These are phyloP conservation scores for Fulmarus glacialis DNA, from an alignment of 2,113 vertebrate genomes.

Conservation along the genomic window DNA sequence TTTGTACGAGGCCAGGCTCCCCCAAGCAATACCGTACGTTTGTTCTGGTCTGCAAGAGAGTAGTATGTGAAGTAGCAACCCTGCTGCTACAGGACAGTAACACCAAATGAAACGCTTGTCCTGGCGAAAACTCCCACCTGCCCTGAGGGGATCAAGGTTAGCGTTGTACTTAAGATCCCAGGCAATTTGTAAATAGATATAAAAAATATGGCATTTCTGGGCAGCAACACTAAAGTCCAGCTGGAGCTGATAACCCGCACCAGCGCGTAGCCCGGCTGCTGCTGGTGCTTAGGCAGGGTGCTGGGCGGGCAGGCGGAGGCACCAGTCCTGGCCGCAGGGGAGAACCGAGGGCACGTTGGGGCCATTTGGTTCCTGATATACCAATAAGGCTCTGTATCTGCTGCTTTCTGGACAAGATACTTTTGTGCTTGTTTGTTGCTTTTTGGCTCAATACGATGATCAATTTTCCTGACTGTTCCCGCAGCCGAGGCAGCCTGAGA, in stretches of 20 bases:
- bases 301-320: not conserved
- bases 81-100: not conserved
- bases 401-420: not conserved
- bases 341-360: accelerated
- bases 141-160: not conserved
- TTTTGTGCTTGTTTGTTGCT: not conserved
- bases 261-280: accelerated
- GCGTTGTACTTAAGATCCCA: not conserved
- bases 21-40: accelerated
- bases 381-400: not conserved
- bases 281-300: not conserved
- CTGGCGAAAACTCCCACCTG: not conserved
- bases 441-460: not conserved
- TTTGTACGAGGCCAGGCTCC: not conserved
- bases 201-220: not conserved
- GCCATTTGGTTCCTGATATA: not conserved
- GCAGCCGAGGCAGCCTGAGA: not conserved
- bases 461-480: not conserved
- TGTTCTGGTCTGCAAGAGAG: not conserved
- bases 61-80: accelerated
- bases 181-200: not conserved
- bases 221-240: not conserved
- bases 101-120: not conserved
- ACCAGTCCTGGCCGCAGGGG: not conserved
- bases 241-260: not conserved